phyloP scores from a whole-genome alignment of 2,888 invertebrate species.

The Scaptomyza parva region DNA sequence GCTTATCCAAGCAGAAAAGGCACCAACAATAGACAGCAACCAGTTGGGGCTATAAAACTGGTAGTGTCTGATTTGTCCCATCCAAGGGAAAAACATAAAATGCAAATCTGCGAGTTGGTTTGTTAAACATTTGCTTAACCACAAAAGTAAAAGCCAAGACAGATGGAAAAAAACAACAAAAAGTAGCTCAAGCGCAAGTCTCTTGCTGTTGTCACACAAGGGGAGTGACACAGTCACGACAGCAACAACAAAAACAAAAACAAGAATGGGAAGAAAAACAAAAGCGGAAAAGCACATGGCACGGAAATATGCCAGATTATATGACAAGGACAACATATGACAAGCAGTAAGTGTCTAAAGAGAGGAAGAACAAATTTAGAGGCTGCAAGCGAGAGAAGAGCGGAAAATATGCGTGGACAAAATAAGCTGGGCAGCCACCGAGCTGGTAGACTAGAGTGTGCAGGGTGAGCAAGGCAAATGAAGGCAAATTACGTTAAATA shows the following conservation, averaged over 20 bases:
- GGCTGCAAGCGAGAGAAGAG: neutral
- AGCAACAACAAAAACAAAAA: conserved; percentile 23
- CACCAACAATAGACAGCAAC: conserved; percentile 48
- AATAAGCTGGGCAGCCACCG: conserved; percentile 53
- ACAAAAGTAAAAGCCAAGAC: conserved; percentile 62
- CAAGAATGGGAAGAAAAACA: conserved; percentile 45
- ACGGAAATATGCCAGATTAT: conserved; percentile 72
- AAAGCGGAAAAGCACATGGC: conserved; percentile 45
- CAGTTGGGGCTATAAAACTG: conserved; percentile 44
- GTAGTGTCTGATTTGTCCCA: conserved; percentile 40
- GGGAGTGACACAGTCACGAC: conserved; percentile 54
- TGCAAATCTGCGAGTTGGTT: conserved; percentile 81
- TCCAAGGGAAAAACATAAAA: conserved; percentile 65
- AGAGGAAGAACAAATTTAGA: neutral
- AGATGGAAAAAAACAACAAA: conserved; percentile 28
- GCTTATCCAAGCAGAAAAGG: conserved; percentile 68
- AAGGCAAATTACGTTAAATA: conserved; percentile 81
- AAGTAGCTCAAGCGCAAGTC: conserved; percentile 49
- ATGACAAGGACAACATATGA: conserved; percentile 79
- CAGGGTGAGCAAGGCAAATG: conserved; percentile 60
- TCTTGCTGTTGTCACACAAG: conserved; percentile 55
- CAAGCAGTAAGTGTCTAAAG: conserved; percentile 31
- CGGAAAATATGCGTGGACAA: conserved; percentile 40
- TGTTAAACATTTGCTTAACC: conserved; percentile 83
- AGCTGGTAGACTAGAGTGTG: conserved; percentile 11